Conservation (phyloP, 2,113 vertebrate genomes). For the Microtus oregoni region DNA sequence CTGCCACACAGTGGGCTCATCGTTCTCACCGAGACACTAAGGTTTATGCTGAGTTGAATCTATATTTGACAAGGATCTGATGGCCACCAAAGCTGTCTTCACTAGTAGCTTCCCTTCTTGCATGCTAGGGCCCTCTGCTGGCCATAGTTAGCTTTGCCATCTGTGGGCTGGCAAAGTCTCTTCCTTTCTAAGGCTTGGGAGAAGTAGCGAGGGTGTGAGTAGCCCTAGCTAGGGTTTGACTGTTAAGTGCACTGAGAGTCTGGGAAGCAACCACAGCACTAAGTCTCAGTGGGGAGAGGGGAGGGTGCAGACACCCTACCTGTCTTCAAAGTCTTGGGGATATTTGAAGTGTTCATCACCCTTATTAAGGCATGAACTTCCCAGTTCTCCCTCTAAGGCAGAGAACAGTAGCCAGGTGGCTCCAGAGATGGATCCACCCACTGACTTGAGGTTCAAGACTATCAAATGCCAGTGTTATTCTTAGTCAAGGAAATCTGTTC, state of each 20-base stretch:
- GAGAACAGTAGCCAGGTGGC: background rate
- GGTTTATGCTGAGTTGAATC: background rate
- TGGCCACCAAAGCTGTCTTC: background rate
- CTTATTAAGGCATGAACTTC: background rate
- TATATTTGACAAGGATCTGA: background rate
- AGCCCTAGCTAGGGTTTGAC: background rate
- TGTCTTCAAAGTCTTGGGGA: background rate
- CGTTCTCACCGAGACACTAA: background rate
- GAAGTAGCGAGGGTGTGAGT: background rate
- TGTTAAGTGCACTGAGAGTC: background rate
- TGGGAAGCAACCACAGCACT: too few species aligned
- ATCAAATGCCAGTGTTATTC: background rate
- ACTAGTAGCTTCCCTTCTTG: background rate
- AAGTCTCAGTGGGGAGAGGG: background rate
- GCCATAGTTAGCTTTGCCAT: background rate
- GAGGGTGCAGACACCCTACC: background rate
- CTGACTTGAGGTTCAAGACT: background rate
- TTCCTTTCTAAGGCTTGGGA: background rate
- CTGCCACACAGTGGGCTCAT: background rate
- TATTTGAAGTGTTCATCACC: background rate
- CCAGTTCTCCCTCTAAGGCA: background rate
- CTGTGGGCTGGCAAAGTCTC: background rate
- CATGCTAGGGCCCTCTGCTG: background rate
- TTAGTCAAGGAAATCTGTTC: background rate
- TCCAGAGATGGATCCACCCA: background rate